A percentile compares a stretch with the other conserved stretches of the same genome.
These are phyloP conservation scores for Bombus waltoni DNA, from an alignment of 1,140 invertebrate genomes.

Conservation along the genomic window DNA sequence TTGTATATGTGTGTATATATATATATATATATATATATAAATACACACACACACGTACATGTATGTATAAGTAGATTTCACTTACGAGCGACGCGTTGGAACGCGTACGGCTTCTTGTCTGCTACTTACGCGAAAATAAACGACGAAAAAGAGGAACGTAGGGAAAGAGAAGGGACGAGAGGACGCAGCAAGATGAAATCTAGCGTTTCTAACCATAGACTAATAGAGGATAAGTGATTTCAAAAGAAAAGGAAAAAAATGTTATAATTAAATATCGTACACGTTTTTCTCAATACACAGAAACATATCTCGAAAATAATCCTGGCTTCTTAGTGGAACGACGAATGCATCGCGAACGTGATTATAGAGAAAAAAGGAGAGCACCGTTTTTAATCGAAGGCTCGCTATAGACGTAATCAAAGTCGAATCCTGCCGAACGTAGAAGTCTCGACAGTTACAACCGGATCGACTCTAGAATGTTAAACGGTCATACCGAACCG, in stretches of 20 bases:
- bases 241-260: neutral
- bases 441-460: no score
- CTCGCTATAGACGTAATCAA: conserved; percentile 37
- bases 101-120: conserved; percentile 50
- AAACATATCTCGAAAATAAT: conserved; percentile 79
- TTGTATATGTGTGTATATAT: conserved; percentile 25
- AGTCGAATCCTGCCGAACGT: conserved; percentile 31
- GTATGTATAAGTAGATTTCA: conserved; percentile 33
- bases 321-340: conserved; percentile 74
- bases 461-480: neutral
- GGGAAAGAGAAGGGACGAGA: neutral
- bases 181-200: neutral
- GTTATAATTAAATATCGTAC: conserved; percentile 60
- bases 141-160: neutral
- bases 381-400: conserved; percentile 47
- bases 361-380: conserved; percentile 19
- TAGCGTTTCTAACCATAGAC: conserved; percentile 37
- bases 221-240: conserved; percentile 22
- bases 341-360: conserved; percentile 50
- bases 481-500: neutral
- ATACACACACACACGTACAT: neutral
- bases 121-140: conserved; percentile 37
- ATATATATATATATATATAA: conserved; percentile 14
- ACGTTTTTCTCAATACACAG: conserved; percentile 79
- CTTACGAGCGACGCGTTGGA: conserved; percentile 17